Evolutionary conservation across 2,888 invertebrate species (phyloP).

Genomic region (Calliopum simillimum): DNA sequence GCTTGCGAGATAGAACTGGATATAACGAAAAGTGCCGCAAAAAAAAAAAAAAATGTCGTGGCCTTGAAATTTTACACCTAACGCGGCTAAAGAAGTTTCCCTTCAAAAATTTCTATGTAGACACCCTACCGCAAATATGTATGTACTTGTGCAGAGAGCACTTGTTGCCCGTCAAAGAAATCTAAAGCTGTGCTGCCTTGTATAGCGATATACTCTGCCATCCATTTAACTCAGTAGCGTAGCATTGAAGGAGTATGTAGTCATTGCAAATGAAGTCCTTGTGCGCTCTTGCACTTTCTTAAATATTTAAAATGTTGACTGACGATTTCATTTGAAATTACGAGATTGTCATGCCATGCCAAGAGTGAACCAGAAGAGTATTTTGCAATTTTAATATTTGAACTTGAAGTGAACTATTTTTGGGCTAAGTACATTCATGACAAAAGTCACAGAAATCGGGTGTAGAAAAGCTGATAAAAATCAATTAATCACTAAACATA

Average conservation of each 20-base stretch:
- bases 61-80: no score
- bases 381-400: neutral
- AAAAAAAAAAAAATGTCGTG: no score
- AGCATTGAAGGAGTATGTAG: neutral
- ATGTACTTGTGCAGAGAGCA: neutral
- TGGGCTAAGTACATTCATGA: no score
- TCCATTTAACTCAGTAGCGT: neutral
- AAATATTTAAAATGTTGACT: constrained; percentile 9
- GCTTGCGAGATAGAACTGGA: no score
- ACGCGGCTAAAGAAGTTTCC: no score
- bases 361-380: neutral
- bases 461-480: no score
- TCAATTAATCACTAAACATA: no score
- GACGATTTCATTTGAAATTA: neutral
- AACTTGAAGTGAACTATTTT: neutral
- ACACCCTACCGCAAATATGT: no score
- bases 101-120: no score
- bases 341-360: neutral
- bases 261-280: neutral
- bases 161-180: constrained; percentile 18
- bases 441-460: no score
- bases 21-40: no score
- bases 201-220: neutral
- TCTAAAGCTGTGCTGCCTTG: neutral
- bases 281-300: neutral